phyloP scores from a whole-genome alignment of 2,113 vertebrate species.

The Bubo bubo region DNA sequence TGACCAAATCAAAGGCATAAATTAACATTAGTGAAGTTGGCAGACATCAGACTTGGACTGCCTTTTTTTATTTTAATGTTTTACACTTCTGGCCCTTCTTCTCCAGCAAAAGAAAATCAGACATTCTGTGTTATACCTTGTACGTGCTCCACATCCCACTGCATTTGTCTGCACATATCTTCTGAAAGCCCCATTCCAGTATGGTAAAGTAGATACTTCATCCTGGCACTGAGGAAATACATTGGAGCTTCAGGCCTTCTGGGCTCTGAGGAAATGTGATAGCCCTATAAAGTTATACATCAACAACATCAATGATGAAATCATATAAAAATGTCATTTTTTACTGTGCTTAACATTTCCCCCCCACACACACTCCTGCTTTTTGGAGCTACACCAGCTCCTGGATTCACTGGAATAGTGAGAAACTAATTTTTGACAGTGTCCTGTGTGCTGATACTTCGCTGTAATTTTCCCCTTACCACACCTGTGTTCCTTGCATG shows the following conservation, averaged over 20 bases:
- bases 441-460: background rate
- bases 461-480: background rate
- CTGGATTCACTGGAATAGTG: background rate
- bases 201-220: background rate
- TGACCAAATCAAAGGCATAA: slow-evolving; percentile 52
- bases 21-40: slow-evolving; percentile 41
- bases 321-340: background rate
- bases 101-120: background rate
- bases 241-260: background rate
- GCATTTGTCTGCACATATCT: background rate
- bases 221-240: background rate
- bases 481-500: background rate
- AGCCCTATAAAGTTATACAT: background rate
- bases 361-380: too few species aligned
- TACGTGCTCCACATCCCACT: rapidly evolving
- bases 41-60: background rate
- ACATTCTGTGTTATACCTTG: background rate
- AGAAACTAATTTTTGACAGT: background rate
- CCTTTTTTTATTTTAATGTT: background rate
- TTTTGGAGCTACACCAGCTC: background rate
- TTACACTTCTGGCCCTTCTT: background rate
- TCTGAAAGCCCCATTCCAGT: background rate
- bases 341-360: background rate
- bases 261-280: background rate
- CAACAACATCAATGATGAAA: background rate